Percentiles rank a stretch among this genome's conserved stretches.
Conservation (phyloP, 2,113 vertebrate species). For the Varanus salvator region DNA sequence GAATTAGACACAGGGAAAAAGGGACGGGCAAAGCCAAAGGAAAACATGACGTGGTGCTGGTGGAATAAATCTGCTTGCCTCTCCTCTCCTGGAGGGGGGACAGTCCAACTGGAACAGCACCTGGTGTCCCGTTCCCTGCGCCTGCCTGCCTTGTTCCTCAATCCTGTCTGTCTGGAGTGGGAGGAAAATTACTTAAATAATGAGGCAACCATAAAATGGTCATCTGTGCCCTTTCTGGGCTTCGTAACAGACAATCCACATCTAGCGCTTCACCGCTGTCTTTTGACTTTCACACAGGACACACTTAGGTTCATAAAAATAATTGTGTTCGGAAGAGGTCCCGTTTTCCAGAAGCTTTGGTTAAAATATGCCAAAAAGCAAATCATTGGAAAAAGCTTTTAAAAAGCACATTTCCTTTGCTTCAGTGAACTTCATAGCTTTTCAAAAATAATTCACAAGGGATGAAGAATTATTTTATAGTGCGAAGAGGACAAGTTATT, state of each 20-base stretch:
- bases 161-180: no score
- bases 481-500: not conserved
- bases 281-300: slow-evolving; percentile 22
- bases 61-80: no score
- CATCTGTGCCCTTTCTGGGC: slow-evolving; percentile 25
- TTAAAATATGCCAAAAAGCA: not conserved
- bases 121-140: no score
- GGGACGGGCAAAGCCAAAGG: no score
- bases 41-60: no score
- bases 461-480: not conserved
- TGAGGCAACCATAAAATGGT: not conserved
- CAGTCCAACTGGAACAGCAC: no score
- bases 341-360: slow-evolving; percentile 1
- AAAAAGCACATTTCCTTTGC: not conserved
- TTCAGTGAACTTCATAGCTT: not conserved
- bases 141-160: no score
- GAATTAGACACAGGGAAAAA: no score
- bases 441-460: not conserved
- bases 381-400: not conserved
- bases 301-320: slow-evolving; percentile 34
- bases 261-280: not conserved
- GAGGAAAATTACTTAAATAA: not conserved
- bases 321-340: slow-evolving; percentile 30
- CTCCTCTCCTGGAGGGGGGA: no score
- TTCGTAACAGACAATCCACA: slow-evolving; percentile 21